Percentiles rank a stretch among this genome's conserved stretches.
These are phyloP conservation scores for Endotricha flammealis DNA, from an alignment of 2,888 invertebrate genomes.

Conservation along the genomic window DNA sequence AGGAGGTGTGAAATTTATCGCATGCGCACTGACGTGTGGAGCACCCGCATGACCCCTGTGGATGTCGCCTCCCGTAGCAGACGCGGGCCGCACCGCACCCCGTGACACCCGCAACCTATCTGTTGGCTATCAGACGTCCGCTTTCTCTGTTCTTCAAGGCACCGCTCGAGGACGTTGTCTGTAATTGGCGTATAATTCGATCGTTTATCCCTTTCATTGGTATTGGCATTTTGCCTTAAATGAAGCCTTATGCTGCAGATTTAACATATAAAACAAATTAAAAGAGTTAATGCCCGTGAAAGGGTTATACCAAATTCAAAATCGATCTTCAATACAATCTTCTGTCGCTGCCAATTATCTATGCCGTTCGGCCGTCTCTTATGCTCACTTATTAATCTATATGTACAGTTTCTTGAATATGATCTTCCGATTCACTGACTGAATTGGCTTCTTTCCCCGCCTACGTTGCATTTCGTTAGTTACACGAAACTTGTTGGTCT, in stretches of 20 bases:
- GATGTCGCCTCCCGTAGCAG: constrained; percentile 27
- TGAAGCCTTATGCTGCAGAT: no score
- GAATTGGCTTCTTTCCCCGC: constrained; percentile 34
- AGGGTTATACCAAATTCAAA: constrained; percentile 13
- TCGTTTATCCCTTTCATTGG: no score
- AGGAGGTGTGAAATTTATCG: constrained; percentile 71
- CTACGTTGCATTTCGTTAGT: constrained; percentile 18
- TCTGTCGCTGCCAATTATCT: constrained; percentile 22
- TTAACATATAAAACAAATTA: no score
- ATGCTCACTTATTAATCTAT: constrained; percentile 12
- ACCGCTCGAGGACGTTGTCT: constrained; percentile 6
- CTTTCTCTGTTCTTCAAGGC: constrained; percentile 46
- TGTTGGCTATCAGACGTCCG: constrained; percentile 40
- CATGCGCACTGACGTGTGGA: constrained; percentile 60
- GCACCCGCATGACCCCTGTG: constrained; percentile 68
- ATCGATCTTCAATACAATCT: constrained; percentile 11
- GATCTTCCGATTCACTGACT: constrained; percentile 17
- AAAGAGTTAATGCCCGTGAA: no score
- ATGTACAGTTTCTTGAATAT: constrained; percentile 6
- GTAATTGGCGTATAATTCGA: constrained; percentile 18
- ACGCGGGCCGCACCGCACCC: constrained; percentile 27
- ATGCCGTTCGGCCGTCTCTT: constrained; percentile 16
- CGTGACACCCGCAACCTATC: constrained; percentile 17
- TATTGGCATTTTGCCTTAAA: no score
- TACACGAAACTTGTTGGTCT: constrained; percentile 32